A percentile compares a stretch with the other conserved stretches of the same genome.
phyloP scores from a whole-genome alignment of 2,888 invertebrate species.

The Chrysolina haemoptera region DNA sequence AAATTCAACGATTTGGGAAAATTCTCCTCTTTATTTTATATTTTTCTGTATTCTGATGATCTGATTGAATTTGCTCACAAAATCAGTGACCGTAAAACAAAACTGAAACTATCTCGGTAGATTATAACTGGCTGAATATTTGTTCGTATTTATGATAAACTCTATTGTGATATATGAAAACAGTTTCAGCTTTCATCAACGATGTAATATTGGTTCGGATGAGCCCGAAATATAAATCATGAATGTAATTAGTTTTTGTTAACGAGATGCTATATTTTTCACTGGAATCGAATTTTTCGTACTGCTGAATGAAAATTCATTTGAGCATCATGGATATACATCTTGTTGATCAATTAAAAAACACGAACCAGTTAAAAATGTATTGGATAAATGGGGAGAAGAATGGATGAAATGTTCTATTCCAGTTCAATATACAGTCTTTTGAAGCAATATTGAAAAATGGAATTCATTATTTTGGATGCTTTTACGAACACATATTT shows the following conservation, averaged over 20 bases:
- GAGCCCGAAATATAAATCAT: neutral
- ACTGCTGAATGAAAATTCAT: slow-evolving; percentile 1
- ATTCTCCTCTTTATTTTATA: too few relatives aligned
- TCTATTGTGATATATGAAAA: slow-evolving; percentile 3
- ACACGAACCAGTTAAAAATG: neutral
- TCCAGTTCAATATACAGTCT: too few relatives aligned
- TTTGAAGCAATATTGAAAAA: too few relatives aligned
- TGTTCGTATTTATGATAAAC: neutral
- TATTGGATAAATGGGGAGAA: neutral
- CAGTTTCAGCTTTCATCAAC: slow-evolving; percentile 1
- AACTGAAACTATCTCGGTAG: neutral
- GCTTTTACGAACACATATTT: too few relatives aligned
- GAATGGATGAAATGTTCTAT: too few relatives aligned
- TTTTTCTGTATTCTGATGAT: too few relatives aligned
- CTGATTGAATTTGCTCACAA: too few relatives aligned
- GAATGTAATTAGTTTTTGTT: slow-evolving; percentile 9
- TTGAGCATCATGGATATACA: neutral
- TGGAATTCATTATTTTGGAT: too few relatives aligned
- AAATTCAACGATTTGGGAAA: too few relatives aligned
- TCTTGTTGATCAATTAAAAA: neutral
- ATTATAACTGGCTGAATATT: neutral
- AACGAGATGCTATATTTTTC: slow-evolving; percentile 19
- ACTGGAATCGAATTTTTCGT: slow-evolving; percentile 5
- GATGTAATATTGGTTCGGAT: neutral
- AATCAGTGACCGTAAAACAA: too few relatives aligned